Evolutionary conservation across 2,797 vertebrate genomes (phyloP), one percentile per base, ranked within the genome.

Genomic region (Pseudomugil gertrudae): DNA sequence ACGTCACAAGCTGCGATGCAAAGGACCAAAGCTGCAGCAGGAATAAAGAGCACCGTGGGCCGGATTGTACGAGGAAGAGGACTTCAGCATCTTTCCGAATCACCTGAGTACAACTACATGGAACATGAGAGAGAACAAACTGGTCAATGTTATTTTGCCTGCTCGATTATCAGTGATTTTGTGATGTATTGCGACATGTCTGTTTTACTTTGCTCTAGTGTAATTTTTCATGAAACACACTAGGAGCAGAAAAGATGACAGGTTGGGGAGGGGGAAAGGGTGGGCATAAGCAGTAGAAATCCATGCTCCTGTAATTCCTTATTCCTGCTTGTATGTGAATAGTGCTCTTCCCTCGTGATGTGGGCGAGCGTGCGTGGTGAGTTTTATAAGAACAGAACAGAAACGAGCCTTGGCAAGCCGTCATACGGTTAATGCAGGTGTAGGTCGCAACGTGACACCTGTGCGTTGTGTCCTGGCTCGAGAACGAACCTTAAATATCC

Each of bases 121-220:
- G 69, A 62, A 74, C 66, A 32, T 4, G 8, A 32, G 50, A 75
- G 5, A 3, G 5, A 29, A 29, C 29, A 76, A 53, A 75, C 57
- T 72, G 57, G 26, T 52, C 56, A 26, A 0, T 67, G 73, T 72
- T 54, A n/a, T 77, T 83, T 76, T 77, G 30, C 68, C 57, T 66
- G 72, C 70, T 84, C 27, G 54, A 15, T 81, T 81, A 61, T 78
- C 53, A 67, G 68, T 72, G 60, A 56, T 70, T 36, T 74, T 77
- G 63, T 79, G 63, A 69, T 33, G 54, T 81, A 35, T 68, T 71
- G 62, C 78, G 54, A 78, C 75, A 67, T 67, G n/a, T 68, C 48
- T 26, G 45, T 65, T 80, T 74, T 38, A 40, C n/a, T 70, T 51
- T 76, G 50, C 53, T 75, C 65, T 60, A 21, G 9, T 71, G 69